Evolutionary conservation across 64 coral and sea anemone genomes (phyloP).

Genomic region (Montipora efflorescens): DNA sequence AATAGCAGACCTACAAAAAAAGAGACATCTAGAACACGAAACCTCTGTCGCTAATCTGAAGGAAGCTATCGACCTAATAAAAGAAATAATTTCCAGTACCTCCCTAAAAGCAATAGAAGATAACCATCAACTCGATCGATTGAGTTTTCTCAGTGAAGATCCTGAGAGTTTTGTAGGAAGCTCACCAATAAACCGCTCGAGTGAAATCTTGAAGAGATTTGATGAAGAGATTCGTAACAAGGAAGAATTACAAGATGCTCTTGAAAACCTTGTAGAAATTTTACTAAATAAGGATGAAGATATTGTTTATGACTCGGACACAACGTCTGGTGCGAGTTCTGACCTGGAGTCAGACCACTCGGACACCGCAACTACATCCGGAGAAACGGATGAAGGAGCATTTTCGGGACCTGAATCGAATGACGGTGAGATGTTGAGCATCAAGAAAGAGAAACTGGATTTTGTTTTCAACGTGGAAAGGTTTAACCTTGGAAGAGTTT

Average conservation of each 20-base stretch:
- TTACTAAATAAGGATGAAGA: conserved; percentile 39
- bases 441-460: conserved; percentile 79
- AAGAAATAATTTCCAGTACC: conserved; percentile 38
- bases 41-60: conserved; percentile 56
- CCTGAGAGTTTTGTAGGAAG: background rate
- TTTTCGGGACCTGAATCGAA: conserved; percentile 90
- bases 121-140: background rate
- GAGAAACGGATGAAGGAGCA: conserved; percentile 41
- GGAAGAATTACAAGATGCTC: conserved; percentile 68
- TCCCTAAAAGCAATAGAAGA: background rate
- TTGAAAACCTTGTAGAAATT: conserved; percentile 62
- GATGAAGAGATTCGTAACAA: conserved; percentile 61
- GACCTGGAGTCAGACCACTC: conserved; percentile 83
- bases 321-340: conserved; percentile 86
- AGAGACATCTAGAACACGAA: conserved; percentile 78
- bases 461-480: conserved; percentile 79
- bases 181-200: conserved; percentile 13
- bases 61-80: conserved; percentile 73
- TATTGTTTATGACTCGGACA: conserved; percentile 61
- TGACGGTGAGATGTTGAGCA: conserved; percentile 53
- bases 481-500: conserved; percentile 85
- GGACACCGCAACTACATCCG: background rate
- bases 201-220: background rate
- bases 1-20: conserved; percentile 72
- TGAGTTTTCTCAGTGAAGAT: conserved; percentile 18